A percentile compares a stretch with the other conserved stretches of the same genome.
phyloP scores from a whole-genome alignment of 2,797 vertebrate species.

The Prunella strophiata region DNA sequence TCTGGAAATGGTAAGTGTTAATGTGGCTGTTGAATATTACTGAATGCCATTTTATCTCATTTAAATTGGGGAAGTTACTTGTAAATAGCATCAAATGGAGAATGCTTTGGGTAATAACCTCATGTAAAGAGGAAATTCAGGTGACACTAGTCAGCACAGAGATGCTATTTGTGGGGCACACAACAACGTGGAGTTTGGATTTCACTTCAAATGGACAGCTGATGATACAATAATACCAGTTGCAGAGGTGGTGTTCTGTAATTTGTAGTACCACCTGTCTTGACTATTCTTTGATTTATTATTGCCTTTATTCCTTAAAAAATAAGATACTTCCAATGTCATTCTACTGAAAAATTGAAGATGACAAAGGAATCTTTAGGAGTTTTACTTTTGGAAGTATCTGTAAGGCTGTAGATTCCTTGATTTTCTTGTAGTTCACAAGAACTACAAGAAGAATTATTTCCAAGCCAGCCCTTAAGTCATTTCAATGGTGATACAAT shows the following conservation, averaged over 20 bases:
- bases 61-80: background rate
- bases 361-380: background rate
- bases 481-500: background rate
- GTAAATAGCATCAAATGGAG: background rate
- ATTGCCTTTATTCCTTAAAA: background rate
- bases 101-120: background rate
- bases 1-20: constrained; percentile 90
- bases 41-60: background rate
- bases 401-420: background rate
- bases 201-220: background rate
- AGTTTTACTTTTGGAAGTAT: background rate
- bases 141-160: background rate
- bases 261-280: background rate
- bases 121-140: background rate
- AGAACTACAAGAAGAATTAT: background rate
- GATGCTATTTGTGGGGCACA: background rate
- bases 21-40: background rate
- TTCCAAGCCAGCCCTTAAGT: background rate
- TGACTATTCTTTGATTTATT: background rate
- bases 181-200: background rate
- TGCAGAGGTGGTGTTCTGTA: background rate
- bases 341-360: background rate
- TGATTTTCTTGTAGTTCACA: background rate
- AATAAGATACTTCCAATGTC: background rate
- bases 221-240: background rate